These are phyloP conservation scores for Phaedon cochleariae DNA, from an alignment of 2,888 invertebrate species.

Conservation along the genomic window DNA sequence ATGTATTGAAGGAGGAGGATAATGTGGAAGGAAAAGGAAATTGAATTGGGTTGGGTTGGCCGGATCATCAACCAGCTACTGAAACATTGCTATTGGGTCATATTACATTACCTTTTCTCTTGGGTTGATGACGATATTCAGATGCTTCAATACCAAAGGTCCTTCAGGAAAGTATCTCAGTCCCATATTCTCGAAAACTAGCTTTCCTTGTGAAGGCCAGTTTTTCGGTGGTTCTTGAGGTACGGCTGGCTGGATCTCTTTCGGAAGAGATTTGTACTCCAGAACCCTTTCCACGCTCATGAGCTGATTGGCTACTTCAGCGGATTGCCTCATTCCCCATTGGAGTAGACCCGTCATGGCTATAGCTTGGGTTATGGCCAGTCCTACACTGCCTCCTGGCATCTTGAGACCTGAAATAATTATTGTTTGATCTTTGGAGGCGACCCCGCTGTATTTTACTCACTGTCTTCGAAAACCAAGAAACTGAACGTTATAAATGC, in stretches of 20 bases:
- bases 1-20: too few species aligned
- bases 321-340: constrained; percentile 79
- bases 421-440: too few species aligned
- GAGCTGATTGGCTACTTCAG: constrained; percentile 75
- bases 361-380: constrained; percentile 58
- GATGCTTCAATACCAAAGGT: constrained; percentile 76
- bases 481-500: constrained; percentile 72
- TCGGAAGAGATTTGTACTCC: constrained; percentile 69
- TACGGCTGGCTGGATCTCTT: constrained; percentile 70
- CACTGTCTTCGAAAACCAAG: constrained; percentile 47
- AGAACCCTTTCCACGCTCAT: constrained; percentile 88
- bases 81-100: too few species aligned
- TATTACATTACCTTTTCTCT: constrained; percentile 70
- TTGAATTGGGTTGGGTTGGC: too few species aligned
- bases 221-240: constrained; percentile 45
- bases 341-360: constrained; percentile 69
- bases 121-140: constrained; percentile 73
- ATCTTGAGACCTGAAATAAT: constrained; percentile 43
- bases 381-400: constrained; percentile 65
- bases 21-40: too few species aligned
- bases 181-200: constrained; percentile 73
- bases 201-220: constrained; percentile 77
- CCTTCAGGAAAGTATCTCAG: constrained; percentile 76
- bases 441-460: too few species aligned
- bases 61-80: too few species aligned